Evolutionary conservation across 2,888 invertebrate species (phyloP).

Genomic region (Pammene aurita): DNA sequence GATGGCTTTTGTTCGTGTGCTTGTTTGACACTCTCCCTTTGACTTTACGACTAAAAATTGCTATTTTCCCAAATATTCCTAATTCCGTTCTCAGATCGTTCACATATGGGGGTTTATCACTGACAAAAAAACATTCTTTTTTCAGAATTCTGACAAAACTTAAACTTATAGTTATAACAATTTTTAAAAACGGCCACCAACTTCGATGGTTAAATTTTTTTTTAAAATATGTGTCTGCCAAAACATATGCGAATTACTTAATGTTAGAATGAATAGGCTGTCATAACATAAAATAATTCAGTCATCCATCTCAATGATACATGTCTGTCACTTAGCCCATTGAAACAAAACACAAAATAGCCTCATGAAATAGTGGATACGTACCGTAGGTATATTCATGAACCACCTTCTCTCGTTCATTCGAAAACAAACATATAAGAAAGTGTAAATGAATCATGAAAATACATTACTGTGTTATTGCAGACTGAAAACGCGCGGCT

Average conservation of each 20-base stretch:
- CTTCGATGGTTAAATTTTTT: too few relatives aligned
- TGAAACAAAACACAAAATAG: neutral
- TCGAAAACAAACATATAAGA: constrained; percentile 2
- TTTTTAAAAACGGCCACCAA: too few relatives aligned
- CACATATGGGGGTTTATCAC: too few relatives aligned
- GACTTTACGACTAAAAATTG: too few relatives aligned
- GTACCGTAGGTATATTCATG: neutral
- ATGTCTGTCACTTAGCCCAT: neutral
- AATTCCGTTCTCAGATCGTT: too few relatives aligned
- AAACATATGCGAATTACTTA: neutral
- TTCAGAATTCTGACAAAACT: too few relatives aligned
- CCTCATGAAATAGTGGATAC: neutral
- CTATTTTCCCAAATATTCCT: too few relatives aligned
- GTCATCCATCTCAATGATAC: constrained; percentile 4
- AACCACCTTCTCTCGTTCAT: neutral
- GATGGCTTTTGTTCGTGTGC: too few relatives aligned
- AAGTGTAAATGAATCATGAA: neutral
- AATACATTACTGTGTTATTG: constrained; percentile 8
- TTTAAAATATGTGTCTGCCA: too few relatives aligned
- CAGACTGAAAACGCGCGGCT: constrained; percentile 7
- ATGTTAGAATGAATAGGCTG: neutral
- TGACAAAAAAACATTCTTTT: too few relatives aligned
- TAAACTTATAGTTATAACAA: too few relatives aligned
- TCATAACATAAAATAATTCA: neutral
- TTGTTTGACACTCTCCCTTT: too few relatives aligned